Conservation (phyloP, 2,888 invertebrate species). For the Epsilonema sp. region DNA sequence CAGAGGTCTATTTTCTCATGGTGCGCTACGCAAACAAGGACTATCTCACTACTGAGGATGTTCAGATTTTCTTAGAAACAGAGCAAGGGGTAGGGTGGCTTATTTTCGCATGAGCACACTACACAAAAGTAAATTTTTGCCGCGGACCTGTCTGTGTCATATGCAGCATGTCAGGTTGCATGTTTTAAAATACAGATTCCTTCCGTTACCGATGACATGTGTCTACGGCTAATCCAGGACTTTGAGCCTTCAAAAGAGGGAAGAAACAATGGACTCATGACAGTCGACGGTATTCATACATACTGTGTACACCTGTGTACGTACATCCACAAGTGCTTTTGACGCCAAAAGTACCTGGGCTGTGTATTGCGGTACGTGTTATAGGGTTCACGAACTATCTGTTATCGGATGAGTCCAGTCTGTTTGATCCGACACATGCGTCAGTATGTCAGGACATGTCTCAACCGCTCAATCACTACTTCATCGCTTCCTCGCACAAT, state of each 20-base stretch:
- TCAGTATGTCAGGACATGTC: constrained; percentile 39
- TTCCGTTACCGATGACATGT: constrained; percentile 37
- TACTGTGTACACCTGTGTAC: too few species aligned
- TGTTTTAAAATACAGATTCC: constrained; percentile 32
- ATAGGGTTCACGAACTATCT: constrained; percentile 33
- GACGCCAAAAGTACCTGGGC: too few species aligned
- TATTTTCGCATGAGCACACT: too few species aligned
- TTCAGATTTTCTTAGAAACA: constrained; percentile 40
- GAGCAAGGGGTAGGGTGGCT: constrained; percentile 42
- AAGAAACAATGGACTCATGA: constrained; percentile 35
- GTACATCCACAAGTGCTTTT: too few species aligned
- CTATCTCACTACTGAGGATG: constrained; percentile 39
- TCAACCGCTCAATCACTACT: constrained; percentile 38
- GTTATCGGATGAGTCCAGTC: constrained; percentile 35
- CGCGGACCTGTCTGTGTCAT: neutral
- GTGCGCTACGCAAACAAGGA: constrained; percentile 41
- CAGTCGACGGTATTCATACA: constrained; percentile 36
- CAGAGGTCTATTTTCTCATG: constrained; percentile 42
- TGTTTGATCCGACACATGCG: constrained; percentile 36
- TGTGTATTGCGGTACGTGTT: too few species aligned
- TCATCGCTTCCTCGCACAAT: constrained; percentile 38
- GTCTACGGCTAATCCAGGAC: constrained; percentile 37
- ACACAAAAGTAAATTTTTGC: neutral
- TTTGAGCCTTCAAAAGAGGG: constrained; percentile 40
- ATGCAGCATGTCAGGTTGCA: neutral